A percentile compares a stretch with the other conserved stretches of the same genome.
Conservation (phyloP, 2,113 vertebrate genomes). For the Chaetura pelagica region DNA sequence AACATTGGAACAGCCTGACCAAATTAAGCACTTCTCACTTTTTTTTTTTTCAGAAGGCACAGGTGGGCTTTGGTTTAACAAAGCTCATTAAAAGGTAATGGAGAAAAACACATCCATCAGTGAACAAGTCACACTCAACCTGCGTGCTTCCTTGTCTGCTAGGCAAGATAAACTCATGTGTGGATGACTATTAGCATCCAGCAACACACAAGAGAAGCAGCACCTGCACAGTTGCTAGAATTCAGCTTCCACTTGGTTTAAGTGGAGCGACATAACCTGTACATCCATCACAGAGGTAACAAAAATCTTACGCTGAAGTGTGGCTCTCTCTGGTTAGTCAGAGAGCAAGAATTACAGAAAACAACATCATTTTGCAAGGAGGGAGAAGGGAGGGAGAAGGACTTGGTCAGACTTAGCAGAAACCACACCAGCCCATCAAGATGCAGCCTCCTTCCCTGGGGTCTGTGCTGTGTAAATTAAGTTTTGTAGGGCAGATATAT, state of each 20-base stretch:
- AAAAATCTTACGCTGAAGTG: not conserved
- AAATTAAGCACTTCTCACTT: not conserved
- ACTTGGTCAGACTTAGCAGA: not conserved
- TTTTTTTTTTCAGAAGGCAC: not conserved
- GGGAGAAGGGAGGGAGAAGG: not conserved
- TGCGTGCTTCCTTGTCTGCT: conserved; percentile 10
- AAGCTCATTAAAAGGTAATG: conserved; percentile 31
- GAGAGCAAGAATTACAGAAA: not conserved
- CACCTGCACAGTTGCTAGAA: not conserved
- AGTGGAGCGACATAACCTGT: not conserved
- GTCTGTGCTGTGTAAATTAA: not conserved
- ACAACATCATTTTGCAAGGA: not conserved
- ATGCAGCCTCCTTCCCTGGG: not conserved
- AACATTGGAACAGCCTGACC: not conserved
- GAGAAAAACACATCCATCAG: conserved; percentile 43
- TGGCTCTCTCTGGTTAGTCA: not conserved
- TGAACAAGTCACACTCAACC: conserved; percentile 51
- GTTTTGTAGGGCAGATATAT: not conserved
- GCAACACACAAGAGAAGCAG: not conserved
- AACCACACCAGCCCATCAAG: not conserved
- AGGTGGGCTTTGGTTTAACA: not conserved
- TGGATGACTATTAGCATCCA: conserved; percentile 32
- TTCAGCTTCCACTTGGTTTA: conserved; percentile 5
- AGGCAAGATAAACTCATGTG: not conserved
- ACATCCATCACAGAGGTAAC: not conserved